Conservation (phyloP, 2,797 vertebrate species). For the Enteromius fasciolatus region DNA sequence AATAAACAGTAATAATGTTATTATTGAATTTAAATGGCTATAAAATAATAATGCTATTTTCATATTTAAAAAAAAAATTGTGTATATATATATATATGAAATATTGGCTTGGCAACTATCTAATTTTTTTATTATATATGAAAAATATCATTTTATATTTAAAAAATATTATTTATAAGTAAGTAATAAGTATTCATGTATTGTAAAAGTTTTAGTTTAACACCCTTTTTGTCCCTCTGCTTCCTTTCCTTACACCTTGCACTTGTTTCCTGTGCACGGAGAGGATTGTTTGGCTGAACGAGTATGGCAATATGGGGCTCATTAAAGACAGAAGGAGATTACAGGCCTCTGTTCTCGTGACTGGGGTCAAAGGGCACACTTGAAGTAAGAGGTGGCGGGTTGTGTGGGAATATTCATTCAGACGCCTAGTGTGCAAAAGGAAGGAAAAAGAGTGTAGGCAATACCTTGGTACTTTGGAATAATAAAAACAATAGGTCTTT, state of each 20-base stretch:
- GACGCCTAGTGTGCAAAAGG: conserved; percentile 32
- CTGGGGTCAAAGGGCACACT: conserved; percentile 43
- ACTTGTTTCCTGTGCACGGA: conserved; percentile 45
- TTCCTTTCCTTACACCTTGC: conserved; percentile 42
- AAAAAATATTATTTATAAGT: not conserved
- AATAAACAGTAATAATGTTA: no score
- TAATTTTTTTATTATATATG: not conserved
- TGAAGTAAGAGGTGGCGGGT: not conserved
- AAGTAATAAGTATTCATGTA: not conserved
- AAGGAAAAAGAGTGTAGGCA: conserved; percentile 28
- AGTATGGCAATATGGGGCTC: conserved; percentile 43
- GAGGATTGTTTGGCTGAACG: conserved; percentile 37
- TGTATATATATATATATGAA: not conserved
- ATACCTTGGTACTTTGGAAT: not conserved
- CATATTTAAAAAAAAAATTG: no score
- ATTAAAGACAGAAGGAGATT: conserved; percentile 54
- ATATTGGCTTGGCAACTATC: not conserved
- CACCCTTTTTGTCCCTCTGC: not conserved
- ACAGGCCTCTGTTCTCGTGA: conserved; percentile 30
- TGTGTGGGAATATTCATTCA: conserved; percentile 47
- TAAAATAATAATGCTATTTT: no score
- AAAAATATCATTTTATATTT: no score
- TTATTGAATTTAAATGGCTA: no score
- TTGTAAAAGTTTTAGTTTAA: not conserved
- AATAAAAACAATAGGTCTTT: conserved; percentile 17